phyloP scores from a whole-genome alignment of 2,797 vertebrate genomes.

The Brachyalestes nurse region DNA sequence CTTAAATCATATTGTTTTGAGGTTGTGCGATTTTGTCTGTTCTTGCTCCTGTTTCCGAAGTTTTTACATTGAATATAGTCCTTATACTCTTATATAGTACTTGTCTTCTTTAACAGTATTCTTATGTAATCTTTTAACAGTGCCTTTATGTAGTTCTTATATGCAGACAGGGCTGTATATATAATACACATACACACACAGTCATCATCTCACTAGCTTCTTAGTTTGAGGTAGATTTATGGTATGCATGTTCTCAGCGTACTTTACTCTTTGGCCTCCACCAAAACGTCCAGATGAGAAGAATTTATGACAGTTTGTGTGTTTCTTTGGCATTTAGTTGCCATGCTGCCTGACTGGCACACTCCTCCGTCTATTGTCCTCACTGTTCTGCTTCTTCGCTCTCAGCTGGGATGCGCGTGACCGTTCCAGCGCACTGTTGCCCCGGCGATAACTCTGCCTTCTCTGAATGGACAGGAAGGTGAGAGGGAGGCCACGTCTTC shows the following conservation, averaged over 20 bases:
- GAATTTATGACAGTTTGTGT: neutral
- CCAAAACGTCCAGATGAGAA: neutral
- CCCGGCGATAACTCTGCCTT: constrained; percentile 55
- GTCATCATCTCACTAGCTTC: no score
- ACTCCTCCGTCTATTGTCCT: constrained; percentile 16
- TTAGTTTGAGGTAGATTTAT: no score
- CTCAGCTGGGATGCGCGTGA: constrained; percentile 29
- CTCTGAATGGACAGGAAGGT: constrained; percentile 63
- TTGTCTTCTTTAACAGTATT: no score
- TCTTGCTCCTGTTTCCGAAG: no score
- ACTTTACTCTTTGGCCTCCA: neutral
- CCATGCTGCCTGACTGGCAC: neutral
- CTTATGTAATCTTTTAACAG: no score
- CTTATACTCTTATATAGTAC: neutral
- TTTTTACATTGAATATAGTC: neutral
- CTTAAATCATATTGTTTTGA: neutral
- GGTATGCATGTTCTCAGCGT: neutral
- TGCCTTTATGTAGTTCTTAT: no score
- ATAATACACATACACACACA: no score
- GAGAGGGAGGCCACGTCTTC: constrained; percentile 54
- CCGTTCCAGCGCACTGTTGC: constrained; percentile 58
- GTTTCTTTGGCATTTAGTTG: neutral
- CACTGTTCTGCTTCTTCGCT: constrained; percentile 9
- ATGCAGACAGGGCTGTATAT: no score
- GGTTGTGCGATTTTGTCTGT: neutral